Conservation (phyloP, 2,888 invertebrate genomes). For the Thysanoteuthis rhombus region DNA sequence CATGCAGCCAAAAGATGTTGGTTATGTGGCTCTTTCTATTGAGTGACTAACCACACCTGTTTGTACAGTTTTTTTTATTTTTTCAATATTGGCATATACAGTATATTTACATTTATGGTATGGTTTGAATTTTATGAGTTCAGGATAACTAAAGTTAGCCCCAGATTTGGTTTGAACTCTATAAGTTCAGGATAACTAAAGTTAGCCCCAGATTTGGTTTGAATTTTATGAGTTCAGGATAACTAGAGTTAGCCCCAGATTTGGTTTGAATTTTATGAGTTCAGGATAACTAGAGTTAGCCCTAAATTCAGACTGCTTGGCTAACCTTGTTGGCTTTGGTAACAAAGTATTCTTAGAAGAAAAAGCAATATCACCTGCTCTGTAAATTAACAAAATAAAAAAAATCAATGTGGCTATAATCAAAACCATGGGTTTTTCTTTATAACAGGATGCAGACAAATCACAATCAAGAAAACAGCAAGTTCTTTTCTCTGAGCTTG, state of each 20-base stretch:
- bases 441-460: neutral
- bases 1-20: no score
- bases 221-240: neutral
- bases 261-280: neutral
- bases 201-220: neutral
- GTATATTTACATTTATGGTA: neutral
- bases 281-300: neutral
- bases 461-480: neutral
- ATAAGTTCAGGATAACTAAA: neutral
- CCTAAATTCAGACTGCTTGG: neutral
- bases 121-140: neutral
- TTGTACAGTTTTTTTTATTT: no score
- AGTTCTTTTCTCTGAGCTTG: neutral
- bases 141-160: no score
- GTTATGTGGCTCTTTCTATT: no score
- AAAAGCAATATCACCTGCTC: neutral
- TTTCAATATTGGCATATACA: no score
- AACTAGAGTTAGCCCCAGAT: no score
- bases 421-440: neutral
- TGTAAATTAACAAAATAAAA: neutral
- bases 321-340: neutral
- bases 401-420: neutral
- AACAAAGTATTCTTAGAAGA: neutral
- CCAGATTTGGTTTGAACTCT: no score
- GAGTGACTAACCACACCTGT: no score